Conservation (phyloP, 23 tunicate species). For the Diplosoma virens region DNA sequence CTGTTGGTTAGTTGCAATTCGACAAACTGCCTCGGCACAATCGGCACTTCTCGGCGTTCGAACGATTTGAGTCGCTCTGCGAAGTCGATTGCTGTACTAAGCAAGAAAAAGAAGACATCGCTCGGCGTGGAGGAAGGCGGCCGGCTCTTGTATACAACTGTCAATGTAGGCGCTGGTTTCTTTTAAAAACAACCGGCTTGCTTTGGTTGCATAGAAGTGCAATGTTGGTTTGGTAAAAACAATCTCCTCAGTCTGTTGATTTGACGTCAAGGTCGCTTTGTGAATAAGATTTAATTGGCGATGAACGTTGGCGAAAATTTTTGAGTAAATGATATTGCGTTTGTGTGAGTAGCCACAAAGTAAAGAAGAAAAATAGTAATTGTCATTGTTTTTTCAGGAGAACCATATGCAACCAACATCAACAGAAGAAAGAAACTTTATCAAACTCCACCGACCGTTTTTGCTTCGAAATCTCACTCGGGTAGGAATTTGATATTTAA, state of each 20-base stretch:
- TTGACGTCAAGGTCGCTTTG: no score
- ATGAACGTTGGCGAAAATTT: no score
- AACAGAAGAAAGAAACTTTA: conserved; percentile 40
- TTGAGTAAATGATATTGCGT: no score
- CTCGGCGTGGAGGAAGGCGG: not conserved
- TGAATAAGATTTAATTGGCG: no score
- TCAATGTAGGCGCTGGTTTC: conserved; percentile 21
- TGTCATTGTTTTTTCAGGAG: conserved; percentile 2
- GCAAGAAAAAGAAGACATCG: not conserved
- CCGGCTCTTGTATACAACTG: conserved; percentile 5
- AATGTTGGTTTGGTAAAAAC: no score
- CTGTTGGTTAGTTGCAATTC: conserved; percentile 63
- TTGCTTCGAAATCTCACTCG: conserved; percentile 65
- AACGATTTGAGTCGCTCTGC: not conserved
- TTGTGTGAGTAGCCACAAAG: no score
- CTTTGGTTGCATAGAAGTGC: no score
- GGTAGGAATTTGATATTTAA: no score
- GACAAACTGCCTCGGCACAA: conserved; percentile 44
- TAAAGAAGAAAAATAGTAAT: no score
- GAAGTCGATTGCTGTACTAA: not conserved
- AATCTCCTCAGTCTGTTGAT: no score
- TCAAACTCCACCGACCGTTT: conserved; percentile 40
- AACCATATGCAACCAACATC: conserved; percentile 32
- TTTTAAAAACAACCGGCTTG: no score
- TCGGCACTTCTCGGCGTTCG: conserved; percentile 19